Conservation (phyloP, 2,113 vertebrate genomes). For the Apaloderma vittatum region DNA sequence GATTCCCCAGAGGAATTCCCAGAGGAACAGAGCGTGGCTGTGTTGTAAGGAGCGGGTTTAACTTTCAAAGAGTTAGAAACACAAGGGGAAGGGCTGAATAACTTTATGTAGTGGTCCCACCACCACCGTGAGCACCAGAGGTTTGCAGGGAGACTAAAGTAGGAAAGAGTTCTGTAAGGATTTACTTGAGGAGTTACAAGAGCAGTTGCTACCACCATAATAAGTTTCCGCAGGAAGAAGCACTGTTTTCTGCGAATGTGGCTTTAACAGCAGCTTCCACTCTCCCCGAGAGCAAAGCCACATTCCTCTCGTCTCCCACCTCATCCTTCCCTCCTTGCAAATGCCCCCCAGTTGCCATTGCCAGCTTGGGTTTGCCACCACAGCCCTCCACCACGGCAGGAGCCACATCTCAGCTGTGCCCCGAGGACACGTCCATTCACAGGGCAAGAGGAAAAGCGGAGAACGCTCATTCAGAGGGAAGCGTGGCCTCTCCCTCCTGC, state of each 20-base stretch:
- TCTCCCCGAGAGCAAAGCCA: background rate
- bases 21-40: background rate
- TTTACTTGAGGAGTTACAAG: background rate
- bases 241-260: rapidly evolving
- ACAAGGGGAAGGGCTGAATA: background rate
- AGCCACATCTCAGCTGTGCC: rapidly evolving
- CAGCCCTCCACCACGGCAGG: no score
- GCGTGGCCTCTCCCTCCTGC: background rate
- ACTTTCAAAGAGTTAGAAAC: background rate
- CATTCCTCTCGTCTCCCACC: rapidly evolving
- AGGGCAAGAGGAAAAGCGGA: background rate
- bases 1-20: background rate
- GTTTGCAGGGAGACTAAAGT: background rate
- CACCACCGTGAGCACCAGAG: background rate
- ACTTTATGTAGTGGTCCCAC: rapidly evolving
- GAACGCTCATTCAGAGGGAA: background rate
- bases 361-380: background rate
- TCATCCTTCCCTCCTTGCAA: rapidly evolving
- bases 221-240: background rate
- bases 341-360: background rate
- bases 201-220: background rate
- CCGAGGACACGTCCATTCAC: rapidly evolving
- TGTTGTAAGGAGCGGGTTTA: background rate
- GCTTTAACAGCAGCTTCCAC: background rate
- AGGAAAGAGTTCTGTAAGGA: background rate